Evolutionary conservation across 2,888 invertebrate genomes (phyloP).

Genomic region (Stegophylla sp.): DNA sequence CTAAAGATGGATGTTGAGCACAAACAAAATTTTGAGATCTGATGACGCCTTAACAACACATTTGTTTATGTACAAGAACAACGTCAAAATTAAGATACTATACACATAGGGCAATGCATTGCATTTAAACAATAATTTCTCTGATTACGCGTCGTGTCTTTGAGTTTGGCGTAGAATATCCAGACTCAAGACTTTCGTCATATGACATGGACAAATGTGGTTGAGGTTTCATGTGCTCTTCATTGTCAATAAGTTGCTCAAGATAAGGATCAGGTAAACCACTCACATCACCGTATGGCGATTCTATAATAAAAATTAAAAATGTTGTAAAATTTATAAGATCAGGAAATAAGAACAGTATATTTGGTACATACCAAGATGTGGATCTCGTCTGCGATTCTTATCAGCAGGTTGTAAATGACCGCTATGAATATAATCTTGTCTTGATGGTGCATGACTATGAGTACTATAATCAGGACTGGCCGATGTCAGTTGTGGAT

Average conservation of each 20-base stretch:
- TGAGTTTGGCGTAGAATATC: slow-evolving; percentile 92
- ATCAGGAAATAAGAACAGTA: no score
- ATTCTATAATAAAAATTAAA: slow-evolving; percentile 71
- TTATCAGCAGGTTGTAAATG: slow-evolving; percentile 60
- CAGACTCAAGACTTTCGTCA: slow-evolving; percentile 91
- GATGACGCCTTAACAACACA: slow-evolving; percentile 55
- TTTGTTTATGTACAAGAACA: slow-evolving; percentile 50
- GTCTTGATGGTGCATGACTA: slow-evolving; percentile 83
- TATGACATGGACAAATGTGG: slow-evolving; percentile 87
- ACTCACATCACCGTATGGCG: slow-evolving; percentile 92
- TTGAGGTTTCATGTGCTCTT: slow-evolving; percentile 78
- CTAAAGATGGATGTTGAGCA: slow-evolving; percentile 54
- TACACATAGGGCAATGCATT: slow-evolving; percentile 23
- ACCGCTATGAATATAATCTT: slow-evolving; percentile 74
- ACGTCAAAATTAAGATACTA: slow-evolving; percentile 49
- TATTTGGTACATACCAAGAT: slow-evolving; percentile 75
- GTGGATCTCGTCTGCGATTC: slow-evolving; percentile 74
- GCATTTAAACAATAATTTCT: slow-evolving; percentile 83
- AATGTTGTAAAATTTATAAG: not conserved
- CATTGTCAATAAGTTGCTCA: slow-evolving; percentile 72
- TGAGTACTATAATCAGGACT: slow-evolving; percentile 73
- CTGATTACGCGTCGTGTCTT: slow-evolving; percentile 89
- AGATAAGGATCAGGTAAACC: slow-evolving; percentile 88
- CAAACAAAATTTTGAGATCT: slow-evolving; percentile 58
- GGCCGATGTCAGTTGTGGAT: slow-evolving; percentile 77